Evolutionary conservation across 2,888 invertebrate species (phyloP), one percentile per base, ranked within the genome.

Genomic region (Psococerastis gibbosa): DNA sequence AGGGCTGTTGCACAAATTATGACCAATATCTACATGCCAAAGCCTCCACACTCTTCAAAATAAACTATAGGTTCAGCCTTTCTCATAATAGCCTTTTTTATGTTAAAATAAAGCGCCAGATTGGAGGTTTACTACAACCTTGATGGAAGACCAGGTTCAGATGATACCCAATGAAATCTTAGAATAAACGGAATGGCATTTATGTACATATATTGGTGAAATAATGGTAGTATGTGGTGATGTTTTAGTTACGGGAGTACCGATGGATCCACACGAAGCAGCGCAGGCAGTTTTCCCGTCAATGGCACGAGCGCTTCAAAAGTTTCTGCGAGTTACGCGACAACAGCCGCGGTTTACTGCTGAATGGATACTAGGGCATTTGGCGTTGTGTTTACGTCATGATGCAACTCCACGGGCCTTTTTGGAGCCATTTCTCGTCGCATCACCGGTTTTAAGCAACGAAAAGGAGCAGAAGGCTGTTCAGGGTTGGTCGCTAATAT

Each of bases 231-330:
- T n/a, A n/a, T n/a, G n/a, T n/a, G n/a, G 15, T 22, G 22, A 27
- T 3, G 23, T 42, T 32, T 32, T 16, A 61, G 75, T 80, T 22
- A 78, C 85, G 0, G 81, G 85, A 0, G 74, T 82, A 47, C 81
- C 84, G 0, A 78, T 98, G 68, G 91, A 94, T 57, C 83, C 95
- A 0, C 77, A 87, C 54, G 95, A 95, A 65, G 95, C 97, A 3
- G 97, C 97, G 0, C 89, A 92, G 60, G 91, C 95, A 0, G 89
- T 98, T 45, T 97, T 98, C 59, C 95, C 95, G 2, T 91, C 92
- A 5, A 79, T 98, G 70, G 91, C 95, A 0, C 73, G 94, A 45
- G 87, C 97, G 2, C 67, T 98, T 49, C 95, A 95, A 65, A 97
- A 98, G 63, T 98, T 87, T 63, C 67, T 98, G 46, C 75, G 95